These are phyloP conservation scores for Neoaliturus tenellus DNA, from an alignment of 2,888 invertebrate genomes.

Conservation along the genomic window DNA sequence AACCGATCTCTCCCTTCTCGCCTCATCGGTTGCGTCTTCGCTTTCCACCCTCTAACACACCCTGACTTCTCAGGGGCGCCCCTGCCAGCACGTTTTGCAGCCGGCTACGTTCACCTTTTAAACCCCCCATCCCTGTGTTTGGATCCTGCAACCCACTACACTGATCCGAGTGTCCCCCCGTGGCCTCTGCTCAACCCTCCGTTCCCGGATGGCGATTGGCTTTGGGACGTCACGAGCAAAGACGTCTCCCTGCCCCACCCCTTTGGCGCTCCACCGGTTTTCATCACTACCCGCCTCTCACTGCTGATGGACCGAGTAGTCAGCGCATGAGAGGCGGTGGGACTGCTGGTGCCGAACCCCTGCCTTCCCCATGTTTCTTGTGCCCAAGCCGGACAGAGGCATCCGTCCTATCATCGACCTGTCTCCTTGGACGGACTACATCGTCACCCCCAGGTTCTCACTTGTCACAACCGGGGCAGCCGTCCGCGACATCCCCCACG, in stretches of 20 bases:
- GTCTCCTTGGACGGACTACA: too few species aligned
- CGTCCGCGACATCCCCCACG: too few species aligned
- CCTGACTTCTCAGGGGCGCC: not conserved
- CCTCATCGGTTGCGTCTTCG: too few species aligned
- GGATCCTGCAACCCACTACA: not conserved
- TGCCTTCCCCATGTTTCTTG: not conserved
- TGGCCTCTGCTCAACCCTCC: not conserved
- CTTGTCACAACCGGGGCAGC: too few species aligned
- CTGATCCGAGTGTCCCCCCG: not conserved
- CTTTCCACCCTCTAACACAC: too few species aligned
- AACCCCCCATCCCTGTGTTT: not conserved
- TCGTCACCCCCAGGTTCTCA: too few species aligned
- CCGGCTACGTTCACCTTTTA: not conserved
- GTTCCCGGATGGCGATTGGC: not conserved
- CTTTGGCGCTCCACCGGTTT: not conserved
- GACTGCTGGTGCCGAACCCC: not conserved
- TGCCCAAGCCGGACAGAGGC: not conserved
- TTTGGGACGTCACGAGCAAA: not conserved
- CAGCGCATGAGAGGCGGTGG: not conserved
- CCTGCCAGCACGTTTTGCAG: not conserved
- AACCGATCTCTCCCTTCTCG: too few species aligned
- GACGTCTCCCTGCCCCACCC: not conserved
- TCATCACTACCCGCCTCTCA: not conserved
- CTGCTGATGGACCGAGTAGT: not conserved
- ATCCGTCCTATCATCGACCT: too few species aligned